Evolutionary conservation across 30 jellyfish, hydroid and myxozoan genomes (phyloP).

Genomic region (Haliclystus octoradiatus): DNA sequence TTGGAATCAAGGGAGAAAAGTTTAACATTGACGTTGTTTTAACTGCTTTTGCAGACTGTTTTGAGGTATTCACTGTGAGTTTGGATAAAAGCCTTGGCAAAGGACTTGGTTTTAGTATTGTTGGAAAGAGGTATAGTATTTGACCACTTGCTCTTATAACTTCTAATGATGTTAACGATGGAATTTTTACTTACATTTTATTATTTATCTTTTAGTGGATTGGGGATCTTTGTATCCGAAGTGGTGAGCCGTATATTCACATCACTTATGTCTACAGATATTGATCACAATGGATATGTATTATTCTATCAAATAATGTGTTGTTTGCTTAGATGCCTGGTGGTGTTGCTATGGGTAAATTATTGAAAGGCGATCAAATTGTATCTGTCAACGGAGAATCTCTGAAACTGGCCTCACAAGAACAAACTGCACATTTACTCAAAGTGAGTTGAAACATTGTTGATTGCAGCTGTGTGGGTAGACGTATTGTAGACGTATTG

Average conservation of each 20-base stretch:
- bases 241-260: conserved; percentile 42
- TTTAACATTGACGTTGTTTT: too few species aligned
- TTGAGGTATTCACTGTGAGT: conserved; percentile 49
- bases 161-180: background rate
- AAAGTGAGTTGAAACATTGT: background rate
- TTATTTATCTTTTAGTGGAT: background rate
- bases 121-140: conserved; percentile 87
- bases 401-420: conserved; percentile 59
- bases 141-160: too few species aligned
- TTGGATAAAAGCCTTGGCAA: conserved; percentile 55
- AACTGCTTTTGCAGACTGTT: conserved; percentile 63
- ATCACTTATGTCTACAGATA: too few species aligned
- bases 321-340: conserved; percentile 45
- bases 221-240: conserved; percentile 80
- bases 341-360: conserved; percentile 72
- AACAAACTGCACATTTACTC: background rate
- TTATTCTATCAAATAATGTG: background rate
- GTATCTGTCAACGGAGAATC: conserved; percentile 69
- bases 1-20: too few species aligned
- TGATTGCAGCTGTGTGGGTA: too few species aligned
- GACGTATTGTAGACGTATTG: too few species aligned
- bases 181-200: background rate
- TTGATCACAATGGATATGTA: background rate
- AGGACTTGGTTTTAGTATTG: conserved; percentile 93
- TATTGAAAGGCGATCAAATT: conserved; percentile 79